Evolutionary conservation across 2,113 vertebrate genomes (phyloP).

Genomic region (Tetraodon nigroviridis): DNA sequence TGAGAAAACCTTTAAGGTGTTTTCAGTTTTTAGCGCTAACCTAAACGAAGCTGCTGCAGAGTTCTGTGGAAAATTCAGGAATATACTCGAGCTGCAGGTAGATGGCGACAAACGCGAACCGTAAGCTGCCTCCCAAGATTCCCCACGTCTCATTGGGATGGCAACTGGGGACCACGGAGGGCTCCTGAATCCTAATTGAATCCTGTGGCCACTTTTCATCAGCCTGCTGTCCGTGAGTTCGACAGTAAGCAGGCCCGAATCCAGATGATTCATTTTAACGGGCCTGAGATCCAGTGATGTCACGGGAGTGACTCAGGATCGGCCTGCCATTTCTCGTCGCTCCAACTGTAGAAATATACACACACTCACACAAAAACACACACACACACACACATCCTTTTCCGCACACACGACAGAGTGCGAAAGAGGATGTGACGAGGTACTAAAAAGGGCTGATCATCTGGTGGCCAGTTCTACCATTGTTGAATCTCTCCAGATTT

Average conservation of each 20-base stretch:
- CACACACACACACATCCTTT: too few relatives aligned
- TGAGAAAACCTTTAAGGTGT: slow-evolving; percentile 11
- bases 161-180: slow-evolving; percentile 17
- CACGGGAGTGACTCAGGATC: slow-evolving; percentile 2
- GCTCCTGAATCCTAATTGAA: slow-evolving; percentile 27
- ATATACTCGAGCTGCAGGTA: slow-evolving; percentile 56
- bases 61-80: slow-evolving; percentile 40
- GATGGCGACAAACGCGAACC: slow-evolving; percentile 70
- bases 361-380: too few relatives aligned
- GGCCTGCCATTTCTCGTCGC: slow-evolving; percentile 18
- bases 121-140: slow-evolving; percentile 38
- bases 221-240: background rate
- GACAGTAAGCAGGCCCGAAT: background rate
- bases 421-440: background rate
- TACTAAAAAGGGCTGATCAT: slow-evolving; percentile 11
- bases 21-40: background rate
- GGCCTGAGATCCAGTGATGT: too few relatives aligned
- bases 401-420: too few relatives aligned
- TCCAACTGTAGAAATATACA: background rate
- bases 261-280: too few relatives aligned
- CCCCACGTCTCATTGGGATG: slow-evolving; percentile 39
- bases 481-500: slow-evolving; percentile 26
- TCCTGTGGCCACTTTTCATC: slow-evolving; percentile 10
- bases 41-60: slow-evolving; percentile 29
- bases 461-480: slow-evolving; percentile 33